Conservation (phyloP, 1,140 invertebrate species). For the Stegodyphus mimosarum region DNA sequence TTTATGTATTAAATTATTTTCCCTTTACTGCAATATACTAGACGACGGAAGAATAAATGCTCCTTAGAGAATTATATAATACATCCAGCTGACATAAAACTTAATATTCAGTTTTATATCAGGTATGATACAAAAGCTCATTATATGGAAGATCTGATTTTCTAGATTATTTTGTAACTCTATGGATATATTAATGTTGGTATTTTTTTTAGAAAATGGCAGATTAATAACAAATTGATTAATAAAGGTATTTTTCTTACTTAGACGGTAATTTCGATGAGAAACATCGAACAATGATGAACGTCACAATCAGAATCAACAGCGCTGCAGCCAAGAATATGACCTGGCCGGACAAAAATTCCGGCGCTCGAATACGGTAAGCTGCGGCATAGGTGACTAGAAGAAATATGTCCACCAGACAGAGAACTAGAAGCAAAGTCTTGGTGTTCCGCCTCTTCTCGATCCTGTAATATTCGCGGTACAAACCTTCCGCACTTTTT, state of each 20-base stretch:
- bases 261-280: slow-evolving; percentile 14
- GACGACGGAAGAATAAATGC: too few species aligned
- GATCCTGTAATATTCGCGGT: slow-evolving; percentile 65
- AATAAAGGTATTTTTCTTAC: slow-evolving; percentile 1
- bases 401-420: slow-evolving; percentile 62
- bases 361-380: not conserved
- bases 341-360: slow-evolving; percentile 20
- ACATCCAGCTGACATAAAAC: too few species aligned
- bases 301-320: slow-evolving; percentile 19
- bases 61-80: too few species aligned
- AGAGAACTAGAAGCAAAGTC: slow-evolving; percentile 60
- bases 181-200: too few species aligned
- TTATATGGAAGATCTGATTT: too few species aligned
- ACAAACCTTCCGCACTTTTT: slow-evolving; percentile 63
- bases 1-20: too few species aligned
- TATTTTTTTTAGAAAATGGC: too few species aligned
- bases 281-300: slow-evolving; percentile 24
- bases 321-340: slow-evolving; percentile 14
- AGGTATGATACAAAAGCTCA: too few species aligned
- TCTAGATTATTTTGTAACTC: too few species aligned
- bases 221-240: not conserved
- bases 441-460: slow-evolving; percentile 64
- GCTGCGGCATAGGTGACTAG: slow-evolving; percentile 40
- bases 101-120: too few species aligned
- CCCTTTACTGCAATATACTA: too few species aligned